Evolutionary conservation across 1,140 invertebrate species (phyloP).

Genomic region (Lepidurus arcticus): DNA sequence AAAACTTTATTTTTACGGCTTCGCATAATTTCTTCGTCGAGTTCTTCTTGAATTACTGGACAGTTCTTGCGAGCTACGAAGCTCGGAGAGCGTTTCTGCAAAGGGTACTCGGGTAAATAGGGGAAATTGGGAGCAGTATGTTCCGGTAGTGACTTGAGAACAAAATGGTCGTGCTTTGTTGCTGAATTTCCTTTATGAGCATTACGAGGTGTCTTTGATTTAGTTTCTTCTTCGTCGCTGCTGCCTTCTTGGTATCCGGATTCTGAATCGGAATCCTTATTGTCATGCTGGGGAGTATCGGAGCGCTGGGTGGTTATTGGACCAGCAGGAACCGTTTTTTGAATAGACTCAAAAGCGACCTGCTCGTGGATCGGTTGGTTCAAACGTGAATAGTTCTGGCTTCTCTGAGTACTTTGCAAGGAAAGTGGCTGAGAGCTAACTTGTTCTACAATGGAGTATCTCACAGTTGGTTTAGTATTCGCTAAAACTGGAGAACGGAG

Average conservation of each 20-base stretch:
- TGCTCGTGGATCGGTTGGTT: conserved; percentile 16
- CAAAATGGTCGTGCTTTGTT: neutral
- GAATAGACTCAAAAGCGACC: conserved; percentile 15
- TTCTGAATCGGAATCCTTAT: conserved; percentile 31
- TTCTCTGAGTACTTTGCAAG: conserved; percentile 11
- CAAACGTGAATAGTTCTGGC: conserved; percentile 22
- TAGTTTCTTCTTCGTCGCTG: conserved; percentile 13
- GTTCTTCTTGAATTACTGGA: neutral
- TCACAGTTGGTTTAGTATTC: neutral
- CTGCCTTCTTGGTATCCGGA: conserved; percentile 26
- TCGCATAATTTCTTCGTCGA: neutral
- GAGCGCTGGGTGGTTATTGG: conserved; percentile 20
- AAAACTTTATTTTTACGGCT: neutral
- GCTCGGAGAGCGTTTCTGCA: conserved; percentile 26
- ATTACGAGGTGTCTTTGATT: neutral
- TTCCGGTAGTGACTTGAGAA: conserved; percentile 27
- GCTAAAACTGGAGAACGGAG: neutral
- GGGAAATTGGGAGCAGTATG: conserved; percentile 27
- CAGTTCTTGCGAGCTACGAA: neutral
- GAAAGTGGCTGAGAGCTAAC: neutral
- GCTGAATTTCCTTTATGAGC: neutral
- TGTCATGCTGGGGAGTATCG: neutral
- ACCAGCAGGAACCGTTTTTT: neutral
- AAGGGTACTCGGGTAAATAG: conserved; percentile 30
- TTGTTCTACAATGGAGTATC: neutral